Base-by-base conservation (phyloP, 1,140 invertebrate species). In the Agrilus planipennis region DNA sequence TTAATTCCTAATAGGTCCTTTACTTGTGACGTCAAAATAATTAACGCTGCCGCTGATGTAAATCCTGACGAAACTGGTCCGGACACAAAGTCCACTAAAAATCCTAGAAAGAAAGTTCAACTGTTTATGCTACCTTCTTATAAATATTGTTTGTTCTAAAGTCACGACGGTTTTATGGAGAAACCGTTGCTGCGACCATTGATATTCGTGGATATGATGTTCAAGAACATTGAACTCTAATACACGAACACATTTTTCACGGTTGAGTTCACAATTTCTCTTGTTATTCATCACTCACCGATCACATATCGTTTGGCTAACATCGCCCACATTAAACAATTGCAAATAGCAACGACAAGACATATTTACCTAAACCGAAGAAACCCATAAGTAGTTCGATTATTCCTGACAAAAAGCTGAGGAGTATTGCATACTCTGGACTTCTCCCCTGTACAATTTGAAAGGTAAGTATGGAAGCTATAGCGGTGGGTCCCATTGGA, bases 41-140 rank as follows among this genome's bases (percentile, higher is more conserved):
- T 89, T 12, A 95, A 68, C 12, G 90, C 89, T 9, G 90, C 89
- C 1, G 90, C 89, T 1, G 87, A 89, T 0, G 89, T 93, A 57
- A 94, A 95, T 11, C 89, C 88, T 9, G 84, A 89, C 10, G 89
- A 89, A 0, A 94, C 90, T 0, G 90, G 88, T 3, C 84, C 84
- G 0, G 88, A 92, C 1, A 95, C 88, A 61, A 92, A 95, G 63
- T 93, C 87, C 34, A 94, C 84, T 20, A 95, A 67, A 58, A 94
- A 92, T 30, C 90, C 88, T 84, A 59, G 16, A 62, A 58, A 35
- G n/a, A n/a, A n/a, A n/a, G n/a, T n/a, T n/a, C n/a, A n/a, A n/a
- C n/a, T n/a, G n/a, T n/a, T n/a, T n/a, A n/a, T n/a, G n/a, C n/a
- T n/a, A n/a, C n/a, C n/a, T n/a, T n/a, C n/a, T n/a, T n/a, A n/a